These are phyloP conservation scores for Choloepus hoffmanni DNA, from an alignment of 2,113 vertebrate species.

Conservation along the genomic window DNA sequence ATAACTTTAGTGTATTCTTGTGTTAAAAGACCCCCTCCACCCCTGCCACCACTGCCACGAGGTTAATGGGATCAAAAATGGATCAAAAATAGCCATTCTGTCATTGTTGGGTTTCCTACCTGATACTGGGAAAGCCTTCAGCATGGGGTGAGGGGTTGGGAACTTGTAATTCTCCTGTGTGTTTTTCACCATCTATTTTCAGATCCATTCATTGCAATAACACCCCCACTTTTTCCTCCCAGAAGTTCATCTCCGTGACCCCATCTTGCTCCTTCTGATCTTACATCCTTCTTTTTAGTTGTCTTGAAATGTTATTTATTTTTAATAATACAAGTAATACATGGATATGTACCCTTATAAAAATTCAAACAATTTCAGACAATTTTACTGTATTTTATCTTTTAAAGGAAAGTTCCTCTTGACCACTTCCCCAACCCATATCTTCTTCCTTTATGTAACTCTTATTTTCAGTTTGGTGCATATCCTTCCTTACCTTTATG, in stretches of 20 bases:
- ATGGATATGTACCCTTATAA: not conserved
- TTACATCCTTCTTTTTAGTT: not conserved
- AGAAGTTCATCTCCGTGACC: not conserved
- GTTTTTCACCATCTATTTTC: not conserved
- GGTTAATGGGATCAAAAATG: not conserved
- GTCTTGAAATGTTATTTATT: not conserved
- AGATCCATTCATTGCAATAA: not conserved
- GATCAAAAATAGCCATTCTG: not conserved
- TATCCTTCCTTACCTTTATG: not conserved
- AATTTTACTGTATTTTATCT: not conserved
- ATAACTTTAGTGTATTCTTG: not conserved
- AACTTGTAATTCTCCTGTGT: not conserved
- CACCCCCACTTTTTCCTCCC: too few relatives aligned
- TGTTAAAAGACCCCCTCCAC: accelerated
- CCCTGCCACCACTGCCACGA: not conserved
- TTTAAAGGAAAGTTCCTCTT: not conserved
- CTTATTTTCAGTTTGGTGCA: not conserved
- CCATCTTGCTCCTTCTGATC: not conserved
- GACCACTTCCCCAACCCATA: not conserved
- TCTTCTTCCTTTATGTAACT: not conserved
- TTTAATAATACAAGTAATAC: not conserved
- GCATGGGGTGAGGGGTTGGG: too few relatives aligned
- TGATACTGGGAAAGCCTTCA: not conserved
- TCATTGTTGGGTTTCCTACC: not conserved
- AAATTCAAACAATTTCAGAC: not conserved